These are phyloP conservation scores for Lacerta agilis DNA, from an alignment of 2,797 vertebrate genomes.

Conservation along the genomic window DNA sequence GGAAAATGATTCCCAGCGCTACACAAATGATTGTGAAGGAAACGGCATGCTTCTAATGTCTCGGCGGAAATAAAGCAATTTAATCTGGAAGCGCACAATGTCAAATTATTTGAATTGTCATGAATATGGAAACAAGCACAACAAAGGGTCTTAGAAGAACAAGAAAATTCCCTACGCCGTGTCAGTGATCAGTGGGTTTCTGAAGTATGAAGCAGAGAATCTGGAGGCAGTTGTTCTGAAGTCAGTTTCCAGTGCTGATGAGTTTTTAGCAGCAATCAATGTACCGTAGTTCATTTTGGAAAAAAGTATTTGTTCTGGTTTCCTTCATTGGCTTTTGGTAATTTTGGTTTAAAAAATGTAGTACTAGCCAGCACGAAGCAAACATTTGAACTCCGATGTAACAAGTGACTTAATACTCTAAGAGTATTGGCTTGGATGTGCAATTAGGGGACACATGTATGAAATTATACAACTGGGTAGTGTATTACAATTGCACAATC, in stretches of 20 bases:
- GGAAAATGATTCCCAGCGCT: neutral
- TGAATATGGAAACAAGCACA: neutral
- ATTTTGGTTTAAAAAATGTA: slow-evolving; percentile 87
- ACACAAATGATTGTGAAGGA: neutral
- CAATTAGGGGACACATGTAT: slow-evolving; percentile 70
- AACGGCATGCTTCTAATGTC: neutral
- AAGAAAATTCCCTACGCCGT: rapidly evolving
- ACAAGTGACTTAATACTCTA: slow-evolving; percentile 73
- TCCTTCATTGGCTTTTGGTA: slow-evolving; percentile 84
- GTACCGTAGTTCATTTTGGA: neutral
- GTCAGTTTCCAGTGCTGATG: neutral
- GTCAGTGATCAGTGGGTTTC: neutral
- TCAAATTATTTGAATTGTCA: neutral
- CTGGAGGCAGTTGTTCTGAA: neutral
- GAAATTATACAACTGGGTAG: slow-evolving; percentile 79
- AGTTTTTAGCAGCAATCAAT: neutral
- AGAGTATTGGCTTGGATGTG: slow-evolving; percentile 72
- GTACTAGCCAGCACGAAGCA: slow-evolving; percentile 82
- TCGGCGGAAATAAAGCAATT: slow-evolving; percentile 19
- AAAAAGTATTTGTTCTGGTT: slow-evolving; percentile 85
- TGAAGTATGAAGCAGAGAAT: neutral
- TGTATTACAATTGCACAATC: slow-evolving; percentile 79
- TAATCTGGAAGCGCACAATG: slow-evolving; percentile 18
- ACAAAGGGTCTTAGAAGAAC: neutral
- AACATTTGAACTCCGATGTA: slow-evolving; percentile 79